Evolutionary conservation across 2,888 invertebrate genomes (phyloP).

Genomic region (Chrysolina oricalcia): DNA sequence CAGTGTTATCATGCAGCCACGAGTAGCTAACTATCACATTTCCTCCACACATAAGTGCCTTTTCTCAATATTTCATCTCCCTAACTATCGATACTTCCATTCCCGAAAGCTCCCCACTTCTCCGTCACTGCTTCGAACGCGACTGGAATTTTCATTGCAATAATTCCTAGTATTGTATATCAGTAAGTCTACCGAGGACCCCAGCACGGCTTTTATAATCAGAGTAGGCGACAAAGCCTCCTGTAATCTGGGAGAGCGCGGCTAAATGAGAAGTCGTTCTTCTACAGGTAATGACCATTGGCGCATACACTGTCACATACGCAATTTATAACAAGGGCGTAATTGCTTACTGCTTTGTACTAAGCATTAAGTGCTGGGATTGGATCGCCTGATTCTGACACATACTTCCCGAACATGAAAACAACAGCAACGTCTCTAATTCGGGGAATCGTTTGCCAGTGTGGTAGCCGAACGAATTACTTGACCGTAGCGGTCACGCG

Average conservation of each 20-base stretch:
- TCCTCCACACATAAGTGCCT: too few relatives aligned
- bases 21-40: too few relatives aligned
- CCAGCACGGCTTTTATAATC: conserved; percentile 37
- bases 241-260: conserved; percentile 48
- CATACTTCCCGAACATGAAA: conserved; percentile 17
- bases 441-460: not conserved
- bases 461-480: not conserved
- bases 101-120: not conserved
- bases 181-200: not conserved
- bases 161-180: conserved; percentile 4
- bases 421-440: not conserved
- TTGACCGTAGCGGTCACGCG: not conserved
- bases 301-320: conserved; percentile 49
- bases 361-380: conserved; percentile 28
- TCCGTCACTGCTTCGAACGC: not conserved
- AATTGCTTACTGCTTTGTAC: conserved; percentile 53
- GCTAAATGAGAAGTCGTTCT: conserved; percentile 51
- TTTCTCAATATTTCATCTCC: too few relatives aligned
- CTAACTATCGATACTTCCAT: not conserved
- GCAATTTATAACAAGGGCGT: conserved; percentile 54
- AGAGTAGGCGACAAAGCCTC: conserved; percentile 39
- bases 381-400: conserved; percentile 10
- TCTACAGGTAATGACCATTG: conserved; percentile 55
- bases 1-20: too few relatives aligned
- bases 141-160: conserved; percentile 6